Evolutionary conservation across 2,797 vertebrate species (phyloP), one percentile per base, ranked within the genome.

Genomic region (Sebastes taczanowskii): DNA sequence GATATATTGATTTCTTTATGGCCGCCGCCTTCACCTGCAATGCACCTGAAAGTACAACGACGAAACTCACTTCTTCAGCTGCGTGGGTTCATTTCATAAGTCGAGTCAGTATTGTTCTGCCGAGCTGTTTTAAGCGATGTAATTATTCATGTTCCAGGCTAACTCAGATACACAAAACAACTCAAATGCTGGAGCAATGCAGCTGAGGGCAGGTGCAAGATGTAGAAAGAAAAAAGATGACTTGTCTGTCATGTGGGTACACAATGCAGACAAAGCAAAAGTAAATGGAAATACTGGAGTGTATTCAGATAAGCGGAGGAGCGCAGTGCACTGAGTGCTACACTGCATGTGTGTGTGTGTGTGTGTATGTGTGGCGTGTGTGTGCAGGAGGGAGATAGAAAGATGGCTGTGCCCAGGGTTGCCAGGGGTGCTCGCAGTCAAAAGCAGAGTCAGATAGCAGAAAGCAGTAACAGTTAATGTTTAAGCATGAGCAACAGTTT

Each of bases 391-490:
- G 9, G 25, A 52, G 25, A 70, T n/a, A 59, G 42, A 30, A 25
- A 59, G 60, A 46, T 75, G 71, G 11, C 61, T 62, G 74, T 49
- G 27, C 32, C 60, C 49, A 38, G 61, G 62, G 52, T 55, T 38
- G 11, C 56, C 62, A 76, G 77, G 29, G 71, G 62, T 11, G 23
- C 55, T 22, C 20, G 32, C 60, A 71, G 76, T 66, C 67, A 61
- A n/a, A n/a, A 65, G 11, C 56, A 25, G 18, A 73, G 69, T 46
- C 52, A 46, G 59, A 55, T 55, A 25, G 66, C 29, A 23, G 13
- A 18, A 23, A 58, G 53, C 23, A 27, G 68, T 25, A 32, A 9
- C 65, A 32, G 67, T 13, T 11, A 69, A 49, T 49, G 46, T 49
- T 49, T 20, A 20, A 49, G 46, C 46, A 49, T 49, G 46, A 49